Conservation (phyloP, 1,140 invertebrate species). For the Bombus cullumanus region DNA sequence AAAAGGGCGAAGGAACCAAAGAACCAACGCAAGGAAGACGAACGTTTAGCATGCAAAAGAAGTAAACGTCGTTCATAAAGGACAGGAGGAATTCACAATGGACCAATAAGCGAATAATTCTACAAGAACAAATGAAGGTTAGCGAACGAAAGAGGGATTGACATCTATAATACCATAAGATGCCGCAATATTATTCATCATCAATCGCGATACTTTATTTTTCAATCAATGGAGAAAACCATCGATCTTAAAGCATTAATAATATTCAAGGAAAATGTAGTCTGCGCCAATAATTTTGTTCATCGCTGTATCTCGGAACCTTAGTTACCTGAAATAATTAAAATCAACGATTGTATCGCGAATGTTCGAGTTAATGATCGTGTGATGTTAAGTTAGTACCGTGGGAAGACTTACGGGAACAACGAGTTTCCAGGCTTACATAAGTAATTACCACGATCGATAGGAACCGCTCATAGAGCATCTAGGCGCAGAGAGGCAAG, state of each 20-base stretch:
- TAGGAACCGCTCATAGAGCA: constrained; percentile 14
- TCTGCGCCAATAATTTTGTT: too few species aligned
- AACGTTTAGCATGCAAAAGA: constrained; percentile 69
- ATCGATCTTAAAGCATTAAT: too few species aligned
- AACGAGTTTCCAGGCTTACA: constrained; percentile 18
- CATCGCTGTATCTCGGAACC: too few species aligned
- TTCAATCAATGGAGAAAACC: too few species aligned
- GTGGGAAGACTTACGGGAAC: neutral
- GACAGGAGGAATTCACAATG: constrained; percentile 71
- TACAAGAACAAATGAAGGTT: constrained; percentile 53
- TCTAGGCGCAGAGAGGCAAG: neutral
- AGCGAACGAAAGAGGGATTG: neutral
- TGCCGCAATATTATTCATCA: neutral
- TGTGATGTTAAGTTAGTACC: neutral
- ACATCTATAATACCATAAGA: neutral
- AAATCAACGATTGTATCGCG: neutral
- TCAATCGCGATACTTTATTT: neutral
- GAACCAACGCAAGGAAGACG: constrained; percentile 25
- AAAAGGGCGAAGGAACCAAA: neutral
- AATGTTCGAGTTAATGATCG: constrained; percentile 7
- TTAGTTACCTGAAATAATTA: neutral
- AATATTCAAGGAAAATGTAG: too few species aligned
- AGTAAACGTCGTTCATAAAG: constrained; percentile 65
- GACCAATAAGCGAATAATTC: constrained; percentile 73
- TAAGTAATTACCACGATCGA: constrained; percentile 49